These are phyloP conservation scores for Crotalus viridis DNA, from an alignment of 2,113 vertebrate species.

Conservation along the genomic window DNA sequence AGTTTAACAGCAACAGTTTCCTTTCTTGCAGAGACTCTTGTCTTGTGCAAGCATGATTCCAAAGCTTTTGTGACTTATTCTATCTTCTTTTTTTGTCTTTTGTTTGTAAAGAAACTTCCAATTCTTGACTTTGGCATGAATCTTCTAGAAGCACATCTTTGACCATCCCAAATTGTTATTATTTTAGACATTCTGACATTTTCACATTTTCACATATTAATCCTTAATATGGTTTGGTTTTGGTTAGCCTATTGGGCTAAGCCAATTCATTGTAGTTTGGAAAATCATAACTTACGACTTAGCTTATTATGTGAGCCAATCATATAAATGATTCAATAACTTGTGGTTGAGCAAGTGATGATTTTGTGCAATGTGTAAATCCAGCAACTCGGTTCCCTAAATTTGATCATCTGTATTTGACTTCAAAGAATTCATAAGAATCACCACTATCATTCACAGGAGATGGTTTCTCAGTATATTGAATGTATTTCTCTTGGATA, in stretches of 20 bases:
- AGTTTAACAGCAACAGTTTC: background rate
- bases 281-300: background rate
- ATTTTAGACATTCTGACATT: background rate
- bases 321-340: background rate
- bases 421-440: background rate
- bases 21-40: background rate
- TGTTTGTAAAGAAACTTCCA: background rate
- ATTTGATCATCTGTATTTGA: background rate
- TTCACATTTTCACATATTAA: background rate
- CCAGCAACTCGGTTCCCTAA: background rate
- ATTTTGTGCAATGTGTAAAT: background rate
- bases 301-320: background rate
- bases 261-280: background rate
- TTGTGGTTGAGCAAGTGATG: background rate
- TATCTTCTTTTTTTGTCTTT: background rate
- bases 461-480: conserved; percentile 6
- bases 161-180: background rate
- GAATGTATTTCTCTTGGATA: conserved; percentile 5
- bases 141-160: background rate
- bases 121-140: background rate
- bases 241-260: background rate
- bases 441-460: background rate
- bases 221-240: background rate
- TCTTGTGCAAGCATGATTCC: background rate
- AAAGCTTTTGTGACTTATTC: background rate